phyloP scores from a whole-genome alignment of 2,113 vertebrate genomes.

The Penelope pileata region DNA sequence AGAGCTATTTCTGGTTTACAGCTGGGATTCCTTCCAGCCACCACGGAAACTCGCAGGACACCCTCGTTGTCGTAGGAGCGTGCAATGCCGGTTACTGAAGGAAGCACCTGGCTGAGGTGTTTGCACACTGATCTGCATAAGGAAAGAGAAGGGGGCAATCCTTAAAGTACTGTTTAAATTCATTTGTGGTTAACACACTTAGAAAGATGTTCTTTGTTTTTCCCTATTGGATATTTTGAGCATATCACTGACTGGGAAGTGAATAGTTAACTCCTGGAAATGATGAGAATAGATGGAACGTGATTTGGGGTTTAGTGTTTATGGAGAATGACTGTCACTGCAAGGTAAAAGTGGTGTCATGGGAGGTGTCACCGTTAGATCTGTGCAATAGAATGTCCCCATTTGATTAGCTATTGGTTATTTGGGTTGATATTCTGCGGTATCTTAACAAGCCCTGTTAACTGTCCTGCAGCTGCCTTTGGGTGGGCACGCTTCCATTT shows the following conservation, averaged over 20 bases:
- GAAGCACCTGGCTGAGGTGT: not conserved
- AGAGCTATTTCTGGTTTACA: conserved; percentile 53
- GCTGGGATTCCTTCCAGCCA: conserved; percentile 32
- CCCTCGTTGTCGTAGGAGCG: not conserved
- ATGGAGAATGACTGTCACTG: not conserved
- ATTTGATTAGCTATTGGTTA: not conserved
- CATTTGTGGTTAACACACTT: not conserved
- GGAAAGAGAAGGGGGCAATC: not conserved
- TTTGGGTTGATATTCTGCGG: not conserved
- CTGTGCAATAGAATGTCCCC: not conserved
- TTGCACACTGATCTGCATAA: not conserved
- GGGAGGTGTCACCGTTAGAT: not conserved
- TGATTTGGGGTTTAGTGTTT: not conserved
- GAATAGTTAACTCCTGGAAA: not conserved
- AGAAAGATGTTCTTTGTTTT: not conserved
- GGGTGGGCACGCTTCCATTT: not conserved
- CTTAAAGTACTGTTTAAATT: not conserved
- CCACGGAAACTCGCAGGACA: not conserved
- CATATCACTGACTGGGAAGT: not conserved
- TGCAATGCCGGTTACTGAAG: not conserved
- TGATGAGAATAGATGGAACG: not conserved
- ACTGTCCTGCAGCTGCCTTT: not conserved
- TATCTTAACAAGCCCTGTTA: not conserved
- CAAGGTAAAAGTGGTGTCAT: not conserved
- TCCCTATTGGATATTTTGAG: not conserved